These are phyloP conservation scores for Mustela lutreola DNA, from an alignment of 2,113 vertebrate species.

Conservation along the genomic window DNA sequence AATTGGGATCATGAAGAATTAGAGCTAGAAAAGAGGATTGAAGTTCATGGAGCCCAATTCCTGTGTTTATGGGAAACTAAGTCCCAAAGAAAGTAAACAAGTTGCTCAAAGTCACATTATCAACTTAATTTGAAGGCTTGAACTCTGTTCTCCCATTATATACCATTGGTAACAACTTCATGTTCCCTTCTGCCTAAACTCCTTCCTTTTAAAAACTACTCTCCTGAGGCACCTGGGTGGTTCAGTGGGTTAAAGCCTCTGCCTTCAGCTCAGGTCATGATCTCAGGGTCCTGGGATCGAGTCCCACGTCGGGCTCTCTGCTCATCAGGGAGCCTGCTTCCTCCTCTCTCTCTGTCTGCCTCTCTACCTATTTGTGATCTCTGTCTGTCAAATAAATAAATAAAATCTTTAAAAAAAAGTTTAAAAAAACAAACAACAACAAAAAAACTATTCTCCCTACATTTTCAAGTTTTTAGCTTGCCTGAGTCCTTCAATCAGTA, in stretches of 20 bases:
- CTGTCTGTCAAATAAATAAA: too few species aligned
- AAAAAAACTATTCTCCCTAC: background rate
- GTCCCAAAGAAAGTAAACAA: background rate
- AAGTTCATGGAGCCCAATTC: background rate
- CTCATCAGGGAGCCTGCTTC: too few species aligned
- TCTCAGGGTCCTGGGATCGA: too few species aligned
- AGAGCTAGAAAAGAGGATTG: background rate
- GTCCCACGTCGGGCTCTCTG: too few species aligned
- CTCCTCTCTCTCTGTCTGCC: too few species aligned
- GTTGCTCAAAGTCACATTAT: background rate
- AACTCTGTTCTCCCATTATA: background rate
- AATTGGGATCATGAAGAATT: background rate
- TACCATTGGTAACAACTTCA: background rate
- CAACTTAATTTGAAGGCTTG: background rate
- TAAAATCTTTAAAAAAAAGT: too few species aligned
- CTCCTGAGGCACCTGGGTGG: background rate
- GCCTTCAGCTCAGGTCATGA: too few species aligned
- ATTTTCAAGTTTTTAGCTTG: constrained; percentile 52
- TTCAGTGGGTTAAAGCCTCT: too few species aligned
- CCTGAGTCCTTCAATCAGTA: background rate
- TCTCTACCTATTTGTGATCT: too few species aligned
- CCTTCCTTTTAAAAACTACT: background rate
- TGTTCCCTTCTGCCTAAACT: background rate
- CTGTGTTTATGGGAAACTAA: constrained; percentile 22
- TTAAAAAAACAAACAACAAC: too few species aligned